Evolutionary conservation across 2,888 invertebrate species (phyloP), one percentile per base, ranked within the genome.

Genomic region (Volucella inflata): DNA sequence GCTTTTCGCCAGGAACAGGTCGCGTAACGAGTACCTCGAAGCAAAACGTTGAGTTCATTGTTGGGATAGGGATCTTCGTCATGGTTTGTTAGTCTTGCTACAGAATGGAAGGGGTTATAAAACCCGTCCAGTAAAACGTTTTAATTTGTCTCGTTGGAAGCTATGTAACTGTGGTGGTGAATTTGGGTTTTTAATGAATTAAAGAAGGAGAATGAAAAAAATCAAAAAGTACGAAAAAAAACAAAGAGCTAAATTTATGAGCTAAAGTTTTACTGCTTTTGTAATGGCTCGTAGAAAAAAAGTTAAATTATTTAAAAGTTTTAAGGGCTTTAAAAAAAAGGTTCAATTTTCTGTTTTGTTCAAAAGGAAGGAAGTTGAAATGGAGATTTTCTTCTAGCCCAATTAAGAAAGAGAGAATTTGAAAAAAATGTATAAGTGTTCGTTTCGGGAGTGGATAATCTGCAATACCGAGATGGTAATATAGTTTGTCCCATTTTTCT

Each of bases 41-140:
- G 67, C 48, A 68, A 44, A 68, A 68, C 46, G 64, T 50, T 76
- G 72, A 59, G 81, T 76, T 72, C 85, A 81, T 72, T 81, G 76
- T 85, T 71, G 60, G 71, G 44, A 72, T 62, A 71, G 72, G 36
- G 68, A 81, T 72, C 67, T 81, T 68, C 81, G 75, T 85, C 67
- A 81, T 81, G 81, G 81, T 72, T 81, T 81, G 81, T 81, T 85
- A 71, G 81, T 76, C 44, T 53, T 71, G 44, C 59, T 71, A 40
- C 38, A 72, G 42, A 84, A 60, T 75, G 70, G 65, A 65, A 50
- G 74, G 51, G 68, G 74, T 64, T 68, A 60, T 75, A 62, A 81
- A 85, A 77, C 51, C 67, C 50, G 81, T 81, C 57, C 81, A 81
- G 81, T 76, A 76, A 85, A 81, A 77, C 81, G 81, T 81, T 85